A percentile compares a stretch with the other conserved stretches of the same genome.
Evolutionary conservation across 2,113 vertebrate species (phyloP).

Genomic region (Ciconia maguari): DNA sequence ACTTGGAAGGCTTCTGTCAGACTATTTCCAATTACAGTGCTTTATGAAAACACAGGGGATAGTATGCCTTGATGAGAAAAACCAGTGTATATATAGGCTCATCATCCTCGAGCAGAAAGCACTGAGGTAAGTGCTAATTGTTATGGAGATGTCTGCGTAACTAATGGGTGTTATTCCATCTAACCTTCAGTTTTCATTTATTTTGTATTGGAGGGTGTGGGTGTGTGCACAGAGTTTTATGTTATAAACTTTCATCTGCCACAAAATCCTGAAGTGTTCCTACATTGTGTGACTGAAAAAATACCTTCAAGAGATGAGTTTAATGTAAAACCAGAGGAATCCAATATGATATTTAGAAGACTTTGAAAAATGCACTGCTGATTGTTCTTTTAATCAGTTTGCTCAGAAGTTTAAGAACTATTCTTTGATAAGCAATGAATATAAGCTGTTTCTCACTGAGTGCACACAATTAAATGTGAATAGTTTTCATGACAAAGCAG

Average conservation of each 20-base stretch:
- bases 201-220: conserved; percentile 11
- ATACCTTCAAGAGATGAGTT: conserved; percentile 2
- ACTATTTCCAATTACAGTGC: conserved; percentile 43
- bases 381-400: neutral
- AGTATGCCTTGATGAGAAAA: conserved; percentile 26
- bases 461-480: neutral
- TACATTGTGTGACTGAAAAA: neutral
- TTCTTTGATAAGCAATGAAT: neutral
- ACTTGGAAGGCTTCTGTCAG: conserved; percentile 52
- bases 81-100: conserved; percentile 38
- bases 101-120: conserved; percentile 14
- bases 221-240: neutral
- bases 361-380: neutral
- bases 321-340: conserved; percentile 13
- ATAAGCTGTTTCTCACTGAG: neutral
- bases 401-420: neutral
- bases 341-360: neutral
- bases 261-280: conserved; percentile 33
- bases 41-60: conserved; percentile 40
- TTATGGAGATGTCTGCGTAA: conserved; percentile 39
- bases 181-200: conserved; percentile 32
- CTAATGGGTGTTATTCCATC: conserved; percentile 19
- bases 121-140: conserved; percentile 39
- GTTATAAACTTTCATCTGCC: conserved; percentile 38
- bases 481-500: neutral